Evolutionary conservation across 2,888 invertebrate genomes (phyloP).

Genomic region (Pollenia griseotomentosa): DNA sequence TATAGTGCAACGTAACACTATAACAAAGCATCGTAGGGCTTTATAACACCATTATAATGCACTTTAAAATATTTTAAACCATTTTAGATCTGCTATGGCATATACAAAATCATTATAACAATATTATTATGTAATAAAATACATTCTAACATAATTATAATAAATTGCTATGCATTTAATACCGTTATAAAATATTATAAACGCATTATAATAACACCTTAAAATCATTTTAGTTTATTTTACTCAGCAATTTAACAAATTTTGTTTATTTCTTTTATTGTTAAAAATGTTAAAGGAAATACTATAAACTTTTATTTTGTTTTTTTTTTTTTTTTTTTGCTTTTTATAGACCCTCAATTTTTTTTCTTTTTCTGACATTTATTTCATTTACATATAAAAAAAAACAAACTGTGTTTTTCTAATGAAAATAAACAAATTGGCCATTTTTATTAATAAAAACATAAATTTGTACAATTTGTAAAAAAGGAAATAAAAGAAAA

Average conservation of each 20-base stretch:
- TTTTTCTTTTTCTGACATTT: not conserved
- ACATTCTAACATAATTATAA: too few relatives aligned
- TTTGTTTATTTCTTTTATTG: too few relatives aligned
- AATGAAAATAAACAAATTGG: constrained; percentile 36
- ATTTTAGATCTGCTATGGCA: too few relatives aligned
- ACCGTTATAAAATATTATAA: too few relatives aligned
- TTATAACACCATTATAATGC: too few relatives aligned
- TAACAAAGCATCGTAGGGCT: too few relatives aligned
- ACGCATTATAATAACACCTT: too few relatives aligned
- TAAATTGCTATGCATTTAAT: too few relatives aligned
- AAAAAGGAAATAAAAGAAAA: constrained; percentile 22
- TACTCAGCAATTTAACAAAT: not conserved
- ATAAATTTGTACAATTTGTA: constrained; percentile 18
- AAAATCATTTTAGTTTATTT: not conserved
- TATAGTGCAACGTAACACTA: too few relatives aligned
- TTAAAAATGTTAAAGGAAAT: not conserved
- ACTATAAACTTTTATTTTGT: not conserved
- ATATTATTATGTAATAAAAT: too few relatives aligned
- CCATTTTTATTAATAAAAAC: constrained; percentile 39
- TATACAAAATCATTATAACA: too few relatives aligned
- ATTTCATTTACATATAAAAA: constrained; percentile 1
- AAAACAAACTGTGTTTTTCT: not conserved
- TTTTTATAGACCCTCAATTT: not conserved
- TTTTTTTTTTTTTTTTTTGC: not conserved
- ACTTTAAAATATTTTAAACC: too few relatives aligned